Percentiles rank a stretch among this genome's conserved stretches.
Conservation (phyloP, 2,888 invertebrate species). For the Papilio gigon region DNA sequence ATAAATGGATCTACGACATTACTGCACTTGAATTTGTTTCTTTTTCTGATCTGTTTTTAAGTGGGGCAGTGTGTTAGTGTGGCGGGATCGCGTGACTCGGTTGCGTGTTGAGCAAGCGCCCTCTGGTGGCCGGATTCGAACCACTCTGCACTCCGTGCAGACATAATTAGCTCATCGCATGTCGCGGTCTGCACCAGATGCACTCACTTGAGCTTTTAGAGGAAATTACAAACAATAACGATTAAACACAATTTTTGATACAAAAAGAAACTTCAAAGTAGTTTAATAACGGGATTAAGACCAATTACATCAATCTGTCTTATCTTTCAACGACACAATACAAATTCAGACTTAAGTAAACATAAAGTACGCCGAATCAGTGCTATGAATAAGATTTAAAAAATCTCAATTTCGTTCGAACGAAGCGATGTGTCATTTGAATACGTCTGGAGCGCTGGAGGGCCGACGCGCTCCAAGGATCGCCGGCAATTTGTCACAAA, state of each 20-base stretch:
- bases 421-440: constrained; percentile 22
- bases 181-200: constrained; percentile 57
- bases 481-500: constrained; percentile 47
- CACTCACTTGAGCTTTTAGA: constrained; percentile 49
- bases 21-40: no score
- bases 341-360: no score
- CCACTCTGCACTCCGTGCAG: constrained; percentile 58
- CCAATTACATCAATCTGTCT: background rate
- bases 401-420: constrained; percentile 16
- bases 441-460: constrained; percentile 16
- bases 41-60: no score
- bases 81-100: constrained; percentile 75
- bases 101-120: constrained; percentile 70
- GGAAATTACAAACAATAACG: background rate
- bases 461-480: constrained; percentile 7
- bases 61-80: constrained; percentile 78
- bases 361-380: no score
- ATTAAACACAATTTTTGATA: background rate
- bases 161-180: constrained; percentile 68
- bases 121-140: constrained; percentile 61
- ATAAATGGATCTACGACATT: no score
- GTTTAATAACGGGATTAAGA: background rate
- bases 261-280: background rate
- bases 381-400: constrained; percentile 2
- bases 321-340: no score